phyloP scores from a whole-genome alignment of 2,888 invertebrate genomes.

The Troides helena region DNA sequence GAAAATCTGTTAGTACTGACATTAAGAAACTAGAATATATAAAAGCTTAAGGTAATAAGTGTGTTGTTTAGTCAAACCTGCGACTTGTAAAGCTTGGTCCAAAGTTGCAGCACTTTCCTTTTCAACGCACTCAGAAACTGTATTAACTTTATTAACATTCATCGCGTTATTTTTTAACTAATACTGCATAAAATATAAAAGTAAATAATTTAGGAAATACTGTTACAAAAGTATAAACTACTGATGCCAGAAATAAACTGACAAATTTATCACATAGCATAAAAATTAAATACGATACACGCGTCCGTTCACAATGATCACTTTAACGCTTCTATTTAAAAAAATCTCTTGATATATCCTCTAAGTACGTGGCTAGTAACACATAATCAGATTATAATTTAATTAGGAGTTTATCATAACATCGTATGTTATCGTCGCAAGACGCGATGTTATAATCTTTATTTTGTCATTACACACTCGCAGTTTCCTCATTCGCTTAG shows the following conservation, averaged over 20 bases:
- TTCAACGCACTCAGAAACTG: slow-evolving; percentile 14
- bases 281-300: not conserved
- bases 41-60: not conserved
- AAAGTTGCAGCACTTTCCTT: slow-evolving; percentile 15
- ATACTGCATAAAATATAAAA: too few species aligned
- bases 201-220: too few species aligned
- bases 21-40: not conserved
- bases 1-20: too few species aligned
- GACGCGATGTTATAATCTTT: not conserved
- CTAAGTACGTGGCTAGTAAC: not conserved
- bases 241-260: not conserved
- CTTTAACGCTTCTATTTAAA: slow-evolving; percentile 6
- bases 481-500: not conserved
- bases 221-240: not conserved
- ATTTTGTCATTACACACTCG: not conserved
- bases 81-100: slow-evolving; percentile 25
- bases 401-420: slow-evolving; percentile 14
- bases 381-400: slow-evolving; percentile 14
- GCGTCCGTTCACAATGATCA: slow-evolving; percentile 7
- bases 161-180: slow-evolving; percentile 2
- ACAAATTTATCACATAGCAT: not conserved
- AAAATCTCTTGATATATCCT: slow-evolving; percentile 17
- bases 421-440: not conserved
- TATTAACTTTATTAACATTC: slow-evolving; percentile 15
- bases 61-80: slow-evolving; percentile 19